Evolutionary conservation across 2,888 invertebrate species (phyloP).

Genomic region (Portevinia maculata): DNA sequence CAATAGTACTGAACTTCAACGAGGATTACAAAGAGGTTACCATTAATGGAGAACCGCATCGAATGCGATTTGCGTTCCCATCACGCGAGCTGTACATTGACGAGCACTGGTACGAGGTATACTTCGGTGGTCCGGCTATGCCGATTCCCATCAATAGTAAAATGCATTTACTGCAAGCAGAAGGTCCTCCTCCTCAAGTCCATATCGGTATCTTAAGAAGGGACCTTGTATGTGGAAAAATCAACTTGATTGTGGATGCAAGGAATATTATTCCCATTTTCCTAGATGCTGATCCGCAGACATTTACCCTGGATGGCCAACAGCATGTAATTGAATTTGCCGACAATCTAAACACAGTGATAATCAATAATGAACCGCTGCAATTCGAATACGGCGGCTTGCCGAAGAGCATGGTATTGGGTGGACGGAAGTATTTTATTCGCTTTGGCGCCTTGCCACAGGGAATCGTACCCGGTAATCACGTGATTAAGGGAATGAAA

Average conservation of each 20-base stretch:
- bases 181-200: slow-evolving; percentile 96
- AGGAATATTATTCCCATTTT: slow-evolving; percentile 91
- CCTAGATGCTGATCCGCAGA: slow-evolving; percentile 92
- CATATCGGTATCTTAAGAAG: slow-evolving; percentile 92
- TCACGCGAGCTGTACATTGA: slow-evolving; percentile 96
- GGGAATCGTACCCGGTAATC: slow-evolving; percentile 88
- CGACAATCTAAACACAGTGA: slow-evolving; percentile 89
- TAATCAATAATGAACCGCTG: slow-evolving; percentile 91
- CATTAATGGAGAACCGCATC: slow-evolving; percentile 89
- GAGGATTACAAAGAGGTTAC: slow-evolving; percentile 89
- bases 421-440: slow-evolving; percentile 91
- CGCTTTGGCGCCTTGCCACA: slow-evolving; percentile 91
- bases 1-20: slow-evolving; percentile 86
- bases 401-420: slow-evolving; percentile 90
- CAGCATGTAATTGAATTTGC: slow-evolving; percentile 91
- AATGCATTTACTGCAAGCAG: slow-evolving; percentile 90
- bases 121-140: slow-evolving; percentile 94
- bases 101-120: slow-evolving; percentile 94
- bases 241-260: slow-evolving; percentile 92
- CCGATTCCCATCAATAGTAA: slow-evolving; percentile 91
- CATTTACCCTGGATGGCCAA: slow-evolving; percentile 88
- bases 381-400: slow-evolving; percentile 92
- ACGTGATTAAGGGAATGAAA: slow-evolving; percentile 89
- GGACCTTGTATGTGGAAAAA: slow-evolving; percentile 93
- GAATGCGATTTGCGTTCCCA: slow-evolving; percentile 94